Conservation (phyloP, 1,140 invertebrate genomes). For the Drosophila melanica region DNA sequence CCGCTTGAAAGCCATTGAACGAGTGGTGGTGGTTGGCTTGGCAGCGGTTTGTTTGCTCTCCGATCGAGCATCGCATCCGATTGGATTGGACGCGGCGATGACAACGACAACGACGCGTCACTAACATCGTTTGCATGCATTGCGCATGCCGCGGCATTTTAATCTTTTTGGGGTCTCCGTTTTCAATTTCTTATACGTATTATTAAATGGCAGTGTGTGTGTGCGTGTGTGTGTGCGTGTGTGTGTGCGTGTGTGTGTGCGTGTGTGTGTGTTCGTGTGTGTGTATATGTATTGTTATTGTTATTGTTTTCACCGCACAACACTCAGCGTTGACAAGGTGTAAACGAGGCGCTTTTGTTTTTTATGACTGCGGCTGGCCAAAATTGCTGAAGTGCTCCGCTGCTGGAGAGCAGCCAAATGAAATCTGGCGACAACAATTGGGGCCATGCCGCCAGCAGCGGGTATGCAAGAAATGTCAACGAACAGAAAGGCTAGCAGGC, state of each 20-base stretch:
- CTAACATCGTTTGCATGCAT: constrained; percentile 69
- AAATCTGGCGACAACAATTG: not conserved
- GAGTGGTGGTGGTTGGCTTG: constrained; percentile 50
- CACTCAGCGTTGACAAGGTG: constrained; percentile 49
- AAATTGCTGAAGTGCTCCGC: constrained; percentile 10
- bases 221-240: constrained; percentile 36
- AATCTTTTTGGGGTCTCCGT: constrained; percentile 54
- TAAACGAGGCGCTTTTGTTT: constrained; percentile 50
- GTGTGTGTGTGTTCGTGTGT: constrained; percentile 28
- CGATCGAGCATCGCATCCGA: constrained; percentile 39
- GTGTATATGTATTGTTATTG: constrained; percentile 47
- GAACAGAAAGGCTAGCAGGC: not conserved
- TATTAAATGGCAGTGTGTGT: constrained; percentile 15
- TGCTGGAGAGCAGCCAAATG: not conserved
- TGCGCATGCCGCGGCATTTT: constrained; percentile 64
- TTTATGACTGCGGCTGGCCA: not conserved
- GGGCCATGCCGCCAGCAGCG: not conserved
- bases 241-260: constrained; percentile 16
- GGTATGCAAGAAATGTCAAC: not conserved
- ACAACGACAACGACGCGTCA: constrained; percentile 23
- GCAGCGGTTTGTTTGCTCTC: constrained; percentile 25
- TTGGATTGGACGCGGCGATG: constrained; percentile 24
- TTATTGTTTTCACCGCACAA: constrained; percentile 58
- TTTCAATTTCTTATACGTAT: constrained; percentile 28
- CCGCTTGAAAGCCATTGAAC: constrained; percentile 65